Evolutionary conservation across 2,113 vertebrate species (phyloP), one percentile per base, ranked within the genome.

Genomic region (Neopipo cinnamomea): DNA sequence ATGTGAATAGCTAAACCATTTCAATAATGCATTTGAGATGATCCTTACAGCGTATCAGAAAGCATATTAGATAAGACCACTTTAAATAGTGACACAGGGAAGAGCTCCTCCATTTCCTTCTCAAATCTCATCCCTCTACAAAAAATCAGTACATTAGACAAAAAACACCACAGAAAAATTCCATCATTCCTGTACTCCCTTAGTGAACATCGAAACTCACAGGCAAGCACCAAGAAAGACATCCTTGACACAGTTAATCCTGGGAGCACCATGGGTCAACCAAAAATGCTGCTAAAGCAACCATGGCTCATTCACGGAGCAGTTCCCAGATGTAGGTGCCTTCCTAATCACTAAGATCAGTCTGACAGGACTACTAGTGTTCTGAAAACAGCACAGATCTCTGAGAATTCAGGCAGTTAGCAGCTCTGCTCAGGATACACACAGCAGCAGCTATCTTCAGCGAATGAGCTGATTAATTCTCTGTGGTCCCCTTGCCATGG

Each of bases 221-320:
- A 88, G 30, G 6, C 33, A 90, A 76, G 8, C 21, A 55, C 6
- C 8, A 58, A 79, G 49, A 44, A 58, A 79, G 49, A 44, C 9
- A 47, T 56, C 53, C 59, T 62, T 56, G 14, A 86, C 22, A 8
- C 66, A 37, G 9, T 19, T 23, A 56, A 59, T 52, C 14, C 39
- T 37, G 21, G 52, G 19, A 83, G 8, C 2, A 21, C 11, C 9
- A 33, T 3, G 17, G 9, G 27, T 85, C 14, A 63, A 22, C 13
- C 15, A 82, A 63, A 72, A 62, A 44, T 33, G 15, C 14, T 2
- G 0, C 21, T 33, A 61, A 39, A 68, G 23, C n/a, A 88, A 30
- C 9, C 0, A 2, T 2, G 7, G 44, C 12, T 65, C 50, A 56
- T 33, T 25, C 21, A 10, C 4, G 2, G 35, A 79, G 16, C 14